Evolutionary conservation across 2,113 vertebrate genomes (phyloP), one percentile per base, ranked within the genome.

Genomic region (Barnardius zonarius): DNA sequence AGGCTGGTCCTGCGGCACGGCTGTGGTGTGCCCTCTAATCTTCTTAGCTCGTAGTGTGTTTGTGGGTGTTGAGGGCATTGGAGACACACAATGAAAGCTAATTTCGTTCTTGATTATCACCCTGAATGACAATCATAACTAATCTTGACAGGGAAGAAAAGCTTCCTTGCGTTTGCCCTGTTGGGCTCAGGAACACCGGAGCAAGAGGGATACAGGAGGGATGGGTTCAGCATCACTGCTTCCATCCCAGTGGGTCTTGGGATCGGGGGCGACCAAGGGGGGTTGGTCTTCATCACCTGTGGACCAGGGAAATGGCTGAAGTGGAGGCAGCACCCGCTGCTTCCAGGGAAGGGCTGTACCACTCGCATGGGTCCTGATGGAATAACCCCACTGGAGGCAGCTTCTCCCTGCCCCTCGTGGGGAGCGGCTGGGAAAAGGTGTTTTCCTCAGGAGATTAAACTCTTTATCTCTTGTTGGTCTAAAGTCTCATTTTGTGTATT

Each of bases 271-370:
- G 23, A 7, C 22, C 33, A 23, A 39, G 39, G 57, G 33, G 31
- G 9, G 57, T 59, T 59, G 57, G 20, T 59, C 57, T 22, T n/a
- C 33, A 23, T 59, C 57, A 35, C 20, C 15, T n/a, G 57, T 57
- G 57, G 23, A 10, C 5, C 63, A 9, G 9, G 30, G 15, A 57
- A 68, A 3, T 2, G 1, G 10, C 48, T 2, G 30, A 23, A 52
- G 14, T 0, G 3, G 33, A 27, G 5, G 0, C 46, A 4, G 78
- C 23, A 2, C 27, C 5, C 4, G 5, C 70, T 19, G 35, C 35
- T 33, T 17, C 6, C 2, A 28, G 79, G 57, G 41, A 28, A 17
- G 22, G n/a, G 31, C 10, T 2, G 18, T 14, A 10, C 19, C 23
- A 30, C 25, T 37, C 9, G 5, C 17, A 10, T 4, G 4, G 23